phyloP scores from a whole-genome alignment of 2,113 vertebrate genomes.

The Pseudorhombus dupliciocellatus region DNA sequence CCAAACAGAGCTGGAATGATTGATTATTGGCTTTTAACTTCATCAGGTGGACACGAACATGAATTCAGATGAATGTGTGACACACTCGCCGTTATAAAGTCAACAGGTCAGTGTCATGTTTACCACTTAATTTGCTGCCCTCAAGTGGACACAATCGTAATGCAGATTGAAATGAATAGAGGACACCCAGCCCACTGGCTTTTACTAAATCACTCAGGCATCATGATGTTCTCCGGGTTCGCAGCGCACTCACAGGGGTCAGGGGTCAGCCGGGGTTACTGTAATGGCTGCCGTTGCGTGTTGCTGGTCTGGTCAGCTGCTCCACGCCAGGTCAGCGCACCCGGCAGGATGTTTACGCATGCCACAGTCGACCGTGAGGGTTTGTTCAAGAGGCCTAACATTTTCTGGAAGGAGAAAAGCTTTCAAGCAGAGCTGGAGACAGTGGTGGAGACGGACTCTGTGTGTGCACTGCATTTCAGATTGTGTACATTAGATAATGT shows the following conservation, averaged over 20 bases:
- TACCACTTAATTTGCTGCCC: background rate
- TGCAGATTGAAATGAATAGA: background rate
- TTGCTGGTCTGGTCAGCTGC: background rate
- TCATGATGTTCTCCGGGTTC: background rate
- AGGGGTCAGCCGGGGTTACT: constrained; percentile 8
- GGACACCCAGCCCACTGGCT: too few species aligned
- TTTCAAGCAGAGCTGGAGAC: constrained; percentile 14
- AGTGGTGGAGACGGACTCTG: background rate
- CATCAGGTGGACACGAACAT: background rate
- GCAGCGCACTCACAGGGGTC: background rate
- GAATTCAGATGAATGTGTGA: background rate
- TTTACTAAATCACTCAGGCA: background rate
- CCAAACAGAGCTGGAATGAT: background rate
- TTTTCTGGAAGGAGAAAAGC: constrained; percentile 49
- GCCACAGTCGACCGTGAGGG: constrained; percentile 25
- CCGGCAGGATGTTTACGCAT: constrained; percentile 52
- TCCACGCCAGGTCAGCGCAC: constrained; percentile 16
- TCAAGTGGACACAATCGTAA: background rate
- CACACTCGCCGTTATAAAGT: background rate
- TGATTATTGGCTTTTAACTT: background rate
- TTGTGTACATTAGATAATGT: constrained; percentile 42
- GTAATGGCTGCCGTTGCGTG: background rate
- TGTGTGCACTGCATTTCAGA: constrained; percentile 19
- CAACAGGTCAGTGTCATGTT: background rate
- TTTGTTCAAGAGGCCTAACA: constrained; percentile 46